These are phyloP conservation scores for Parelbella ahira DNA, from an alignment of 2,888 invertebrate species.

Conservation along the genomic window DNA sequence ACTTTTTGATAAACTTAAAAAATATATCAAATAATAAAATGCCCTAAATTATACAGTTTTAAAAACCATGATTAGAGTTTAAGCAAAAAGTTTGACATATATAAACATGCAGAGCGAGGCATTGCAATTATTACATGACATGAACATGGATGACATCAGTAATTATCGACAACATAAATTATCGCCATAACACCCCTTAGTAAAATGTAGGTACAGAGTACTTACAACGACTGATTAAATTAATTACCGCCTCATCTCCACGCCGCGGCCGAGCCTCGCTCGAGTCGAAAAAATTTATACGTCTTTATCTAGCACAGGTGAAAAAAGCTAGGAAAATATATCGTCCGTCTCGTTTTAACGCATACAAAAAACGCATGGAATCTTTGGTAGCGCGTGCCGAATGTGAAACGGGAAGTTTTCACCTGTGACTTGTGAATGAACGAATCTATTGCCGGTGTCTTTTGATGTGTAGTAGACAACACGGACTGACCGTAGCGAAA, in stretches of 20 bases:
- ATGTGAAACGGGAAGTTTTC: conserved; percentile 70
- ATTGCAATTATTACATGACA: no score
- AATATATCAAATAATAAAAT: no score
- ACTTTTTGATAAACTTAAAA: no score
- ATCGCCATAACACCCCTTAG: conserved; percentile 42
- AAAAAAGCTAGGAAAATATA: conserved; percentile 30
- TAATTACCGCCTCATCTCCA: conserved; percentile 74
- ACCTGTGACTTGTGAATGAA: conserved; percentile 66
- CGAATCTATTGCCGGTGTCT: conserved; percentile 38
- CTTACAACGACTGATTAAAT: conserved; percentile 72
- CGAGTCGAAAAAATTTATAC: conserved; percentile 35
- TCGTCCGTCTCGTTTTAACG: conserved; percentile 32
- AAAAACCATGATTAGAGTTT: no score
- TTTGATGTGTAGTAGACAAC: conserved; percentile 41
- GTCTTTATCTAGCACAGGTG: conserved; percentile 37
- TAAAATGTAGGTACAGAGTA: conserved; percentile 46
- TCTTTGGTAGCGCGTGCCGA: conserved; percentile 66
- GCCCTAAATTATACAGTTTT: no score
- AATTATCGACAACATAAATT: conserved; percentile 15
- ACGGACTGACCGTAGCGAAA: conserved; percentile 24
- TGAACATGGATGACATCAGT: no score
- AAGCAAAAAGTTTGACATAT: no score
- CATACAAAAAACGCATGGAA: conserved; percentile 54
- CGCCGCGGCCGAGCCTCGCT: conserved; percentile 48
- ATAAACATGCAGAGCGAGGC: no score